phyloP scores from a whole-genome alignment of 2,797 vertebrate genomes.

The Poecilia velifera region DNA sequence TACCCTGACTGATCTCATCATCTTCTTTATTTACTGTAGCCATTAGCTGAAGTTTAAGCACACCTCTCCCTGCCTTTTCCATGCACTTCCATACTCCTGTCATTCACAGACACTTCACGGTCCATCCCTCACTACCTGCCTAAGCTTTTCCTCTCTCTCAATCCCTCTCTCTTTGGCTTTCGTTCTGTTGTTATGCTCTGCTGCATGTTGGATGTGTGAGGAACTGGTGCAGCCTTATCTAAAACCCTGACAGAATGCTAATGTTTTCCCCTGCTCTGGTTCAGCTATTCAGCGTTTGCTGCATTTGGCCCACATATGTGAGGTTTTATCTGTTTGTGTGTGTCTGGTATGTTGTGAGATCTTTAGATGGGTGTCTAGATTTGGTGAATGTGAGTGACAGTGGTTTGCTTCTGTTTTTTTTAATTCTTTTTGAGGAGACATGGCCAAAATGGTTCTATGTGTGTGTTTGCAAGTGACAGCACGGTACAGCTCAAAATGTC shows the following conservation, averaged over 20 bases:
- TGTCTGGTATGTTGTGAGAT: conserved; percentile 6
- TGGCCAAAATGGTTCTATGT: neutral
- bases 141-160: conserved; percentile 16
- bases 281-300: conserved; percentile 42
- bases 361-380: conserved; percentile 11
- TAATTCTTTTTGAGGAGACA: conserved; percentile 3
- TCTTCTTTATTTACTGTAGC: conserved; percentile 46
- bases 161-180: conserved; percentile 34
- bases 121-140: conserved; percentile 55
- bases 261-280: conserved; percentile 65
- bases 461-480: conserved; percentile 5
- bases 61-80: conserved; percentile 11
- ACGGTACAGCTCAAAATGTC: neutral
- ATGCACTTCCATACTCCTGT: conserved; percentile 35
- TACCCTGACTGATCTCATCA: conserved; percentile 72
- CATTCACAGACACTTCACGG: conserved; percentile 32
- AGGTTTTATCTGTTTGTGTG: conserved; percentile 10
- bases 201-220: conserved; percentile 74
- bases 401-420: conserved; percentile 29
- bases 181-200: conserved; percentile 68
- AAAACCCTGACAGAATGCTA: conserved; percentile 77
- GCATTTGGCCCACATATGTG: conserved; percentile 17
- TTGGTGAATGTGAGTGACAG: conserved; percentile 7
- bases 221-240: conserved; percentile 73
- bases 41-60: conserved; percentile 21